These are phyloP conservation scores for Brachyalestes nurse DNA, from an alignment of 2,797 vertebrate genomes.

Conservation along the genomic window DNA sequence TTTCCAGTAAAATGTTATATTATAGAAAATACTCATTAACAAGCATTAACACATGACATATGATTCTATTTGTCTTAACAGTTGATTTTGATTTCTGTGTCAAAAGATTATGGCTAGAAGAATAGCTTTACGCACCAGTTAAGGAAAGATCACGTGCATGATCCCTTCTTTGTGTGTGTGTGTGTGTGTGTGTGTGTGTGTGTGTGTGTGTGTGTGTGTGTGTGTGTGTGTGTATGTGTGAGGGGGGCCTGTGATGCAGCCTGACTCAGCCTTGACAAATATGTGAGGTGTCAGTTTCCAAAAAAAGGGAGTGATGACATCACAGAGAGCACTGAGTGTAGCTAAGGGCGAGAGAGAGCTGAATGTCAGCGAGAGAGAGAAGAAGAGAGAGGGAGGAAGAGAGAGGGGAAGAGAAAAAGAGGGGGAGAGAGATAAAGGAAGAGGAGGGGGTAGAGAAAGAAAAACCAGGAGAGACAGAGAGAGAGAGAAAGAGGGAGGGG, in stretches of 20 bases:
- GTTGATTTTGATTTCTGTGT: too few species aligned
- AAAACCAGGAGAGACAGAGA: background rate
- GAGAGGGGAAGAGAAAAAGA: background rate
- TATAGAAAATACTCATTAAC: too few species aligned
- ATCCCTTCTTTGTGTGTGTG: conserved; percentile 16
- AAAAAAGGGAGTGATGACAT: conserved; percentile 30
- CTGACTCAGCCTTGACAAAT: conserved; percentile 26
- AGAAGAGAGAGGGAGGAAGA: background rate
- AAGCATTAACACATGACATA: too few species aligned
- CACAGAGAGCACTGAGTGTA: background rate
- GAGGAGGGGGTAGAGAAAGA: background rate
- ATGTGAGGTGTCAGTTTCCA: conserved; percentile 35
- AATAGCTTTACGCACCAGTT: too few species aligned
- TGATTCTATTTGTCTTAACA: too few species aligned
- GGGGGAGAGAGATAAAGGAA: background rate
- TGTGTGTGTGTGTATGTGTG: conserved; percentile 12
- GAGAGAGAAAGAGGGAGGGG: background rate
- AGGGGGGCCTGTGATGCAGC: background rate
- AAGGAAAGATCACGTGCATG: too few species aligned
- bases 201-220: conserved; percentile 23
- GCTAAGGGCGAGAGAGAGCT: conserved; percentile 28
- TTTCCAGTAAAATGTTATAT: too few species aligned
- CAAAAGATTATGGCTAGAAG: too few species aligned
- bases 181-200: conserved; percentile 30
- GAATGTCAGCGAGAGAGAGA: conserved; percentile 27